Base-by-base conservation (phyloP, 2,888 invertebrate species). In the Papilio gigon region DNA sequence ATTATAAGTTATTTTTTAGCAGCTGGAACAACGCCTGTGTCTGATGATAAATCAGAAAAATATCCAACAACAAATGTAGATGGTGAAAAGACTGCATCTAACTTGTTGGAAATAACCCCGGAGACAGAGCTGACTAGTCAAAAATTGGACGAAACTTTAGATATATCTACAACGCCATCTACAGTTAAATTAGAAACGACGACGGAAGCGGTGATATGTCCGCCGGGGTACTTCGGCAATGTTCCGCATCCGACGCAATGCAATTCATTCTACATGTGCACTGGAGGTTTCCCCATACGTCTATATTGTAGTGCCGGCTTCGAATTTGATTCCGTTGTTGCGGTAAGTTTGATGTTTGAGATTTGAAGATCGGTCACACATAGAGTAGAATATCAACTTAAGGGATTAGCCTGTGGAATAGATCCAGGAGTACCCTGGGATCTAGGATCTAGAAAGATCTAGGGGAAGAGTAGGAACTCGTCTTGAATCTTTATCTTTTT, bases 221-320 rank as follows among this genome's bases (percentile, higher is more conserved):
- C 61, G 4, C 66, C 75, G 1, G 81, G 76, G 5, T 71, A 71
- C 0, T 75, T 77, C 11, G 82, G 80, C 17, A 76, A 77, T 20
- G 58, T 82, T 0, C 73, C 80, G 0, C 76, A 82, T 63, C 80
- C 78, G 5, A 68, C 74, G 0, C 56, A 65, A 0, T 83, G 83
- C 64, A 71, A 78, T 64, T 70, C 73, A 8, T 83, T 76, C 69
- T 80, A 73, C 61, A 72, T 81, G 73, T 82, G 82, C 30, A 67
- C 76, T 0, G 76, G 72, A 5, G 78, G 77, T 0, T 56, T 67
- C 0, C 67, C 77, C 0, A 70, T 81, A 22, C 71, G 67, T 2
- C 62, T 81, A 0, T 72, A 62, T 9, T 76, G 76, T 40, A 66
- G 70, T 8, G 12, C 37, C 8, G 75, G 75, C 1, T 72, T 72